Evolutionary conservation across 2,113 vertebrate species (phyloP), one percentile per base, ranked within the genome.

Genomic region (Lucifuga dentata): DNA sequence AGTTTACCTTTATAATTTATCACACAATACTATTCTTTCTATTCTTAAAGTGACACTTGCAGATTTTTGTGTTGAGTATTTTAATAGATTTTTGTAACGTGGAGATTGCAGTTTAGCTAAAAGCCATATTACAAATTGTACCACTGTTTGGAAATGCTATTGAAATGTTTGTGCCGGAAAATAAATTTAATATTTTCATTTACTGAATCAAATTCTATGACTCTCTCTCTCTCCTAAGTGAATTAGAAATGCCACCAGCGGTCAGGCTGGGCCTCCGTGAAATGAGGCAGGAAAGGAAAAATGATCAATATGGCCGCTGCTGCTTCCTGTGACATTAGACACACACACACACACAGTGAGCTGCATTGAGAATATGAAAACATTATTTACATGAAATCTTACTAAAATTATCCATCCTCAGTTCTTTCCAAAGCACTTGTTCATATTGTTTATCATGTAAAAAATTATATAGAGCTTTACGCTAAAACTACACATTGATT

Each of bases 201-300:
- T 12, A 33, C 12, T 10, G 12, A 15, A 21, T 46, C 2, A 35
- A 6, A 4, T 49, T 8, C 1, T 2, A 6, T 2, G 1, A 7
- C 15, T 1, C n/a, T 45, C 23, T 0, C 38, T 26, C 35, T 12
- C 6, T 11, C 12, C 49, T 61, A 49, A 29, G 26, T 55, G 35
- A 76, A 58, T 60, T 35, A 38, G 52, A 71, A 57, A 40, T 1
- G 40, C 41, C 64, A 67, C 32, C 64, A 64, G 60, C 60, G 6
- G 61, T 49, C 3, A 3, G 36, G 33, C 5, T 15, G 57, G 51
- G 29, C 53, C 65, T 79, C 53, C 77, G 48, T 72, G 57, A 82
- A 72, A 81, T 78, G 71, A 80, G 40, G 50, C 74, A 63, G 38
- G 19, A 13, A 52, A 56, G 36, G 29, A 73, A 63, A 68, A 68